Percentiles rank a stretch among this genome's conserved stretches.
These are phyloP conservation scores for Ctenopoma kingsleyae DNA, from an alignment of 2,797 vertebrate genomes.

Conservation along the genomic window DNA sequence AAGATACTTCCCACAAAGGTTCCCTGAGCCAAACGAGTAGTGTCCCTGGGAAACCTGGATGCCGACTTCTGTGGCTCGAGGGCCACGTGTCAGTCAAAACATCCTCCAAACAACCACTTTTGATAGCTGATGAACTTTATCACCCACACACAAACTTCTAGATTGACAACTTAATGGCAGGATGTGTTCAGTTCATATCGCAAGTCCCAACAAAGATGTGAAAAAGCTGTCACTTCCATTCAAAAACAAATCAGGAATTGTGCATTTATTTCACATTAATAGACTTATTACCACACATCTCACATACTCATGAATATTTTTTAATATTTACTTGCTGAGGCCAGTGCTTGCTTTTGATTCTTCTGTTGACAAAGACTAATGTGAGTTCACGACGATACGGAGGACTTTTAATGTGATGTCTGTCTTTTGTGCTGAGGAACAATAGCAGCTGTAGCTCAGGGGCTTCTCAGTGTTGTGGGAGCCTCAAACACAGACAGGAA, in stretches of 20 bases:
- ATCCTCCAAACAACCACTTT: slow-evolving; percentile 75
- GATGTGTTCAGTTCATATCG: slow-evolving; percentile 28
- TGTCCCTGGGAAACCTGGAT: slow-evolving; percentile 76
- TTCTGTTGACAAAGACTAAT: slow-evolving; percentile 80
- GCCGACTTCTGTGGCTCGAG: slow-evolving; percentile 75
- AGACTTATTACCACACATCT: slow-evolving; percentile 42
- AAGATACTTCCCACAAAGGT: slow-evolving; percentile 83
- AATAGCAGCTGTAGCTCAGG: slow-evolving; percentile 76
- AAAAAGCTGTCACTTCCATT: slow-evolving; percentile 26
- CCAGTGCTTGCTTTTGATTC: slow-evolving; percentile 64
- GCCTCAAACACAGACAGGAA: slow-evolving; percentile 66
- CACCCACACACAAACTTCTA: slow-evolving; percentile 72
- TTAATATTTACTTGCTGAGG: slow-evolving; percentile 67
- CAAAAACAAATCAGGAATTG: slow-evolving; percentile 60
- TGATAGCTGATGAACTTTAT: slow-evolving; percentile 76
- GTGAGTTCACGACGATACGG: slow-evolving; percentile 77
- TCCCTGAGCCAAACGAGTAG: slow-evolving; percentile 80
- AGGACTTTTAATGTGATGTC: slow-evolving; percentile 79
- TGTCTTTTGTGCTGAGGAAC: slow-evolving; percentile 83
- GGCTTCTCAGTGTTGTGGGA: slow-evolving; percentile 72
- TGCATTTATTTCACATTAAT: slow-evolving; percentile 55
- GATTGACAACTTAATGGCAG: slow-evolving; percentile 78
- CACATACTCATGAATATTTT: slow-evolving; percentile 60
- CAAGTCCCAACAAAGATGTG: neutral
- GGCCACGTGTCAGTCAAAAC: slow-evolving; percentile 81